Evolutionary conservation across 2,797 vertebrate genomes (phyloP), one percentile per base, ranked within the genome.

Genomic region (Pyrrhura leucotis): DNA sequence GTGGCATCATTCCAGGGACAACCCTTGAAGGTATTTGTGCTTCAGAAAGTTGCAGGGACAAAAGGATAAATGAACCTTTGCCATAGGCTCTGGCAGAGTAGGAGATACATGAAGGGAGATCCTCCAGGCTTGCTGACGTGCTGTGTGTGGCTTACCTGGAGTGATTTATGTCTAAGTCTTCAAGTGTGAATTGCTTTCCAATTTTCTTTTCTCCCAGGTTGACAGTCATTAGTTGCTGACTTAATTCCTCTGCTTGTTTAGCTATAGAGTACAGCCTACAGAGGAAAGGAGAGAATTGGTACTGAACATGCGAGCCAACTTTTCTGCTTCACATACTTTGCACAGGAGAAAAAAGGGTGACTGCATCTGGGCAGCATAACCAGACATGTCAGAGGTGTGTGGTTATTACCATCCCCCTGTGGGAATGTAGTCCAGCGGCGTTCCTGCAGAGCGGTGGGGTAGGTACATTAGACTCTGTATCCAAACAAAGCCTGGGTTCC

Each of bases 91-190:
- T 71, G 65, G 62, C 69, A 59, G 62, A 33, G n/a, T 56, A 33
- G 77, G 68, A 94, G 85, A 58, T 1, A 1, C 66, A 37, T 48
- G 80, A 72, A 81, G 66, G 77, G 54, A 91, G 69, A 63, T 76
- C 83, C 76, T 63, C 74, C 67, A 65, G 83, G 88, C 83, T 5
- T 84, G 66, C 82, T 91, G 76, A 72, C 79, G 31, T 18, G 19
- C 56, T 80, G 66, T 66, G 83, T 84, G 69, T 62, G 58, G 62
- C 44, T 93, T 94, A 95, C 85, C 83, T 94, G 80, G 66, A 67
- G 90, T 78, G 91, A 95, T 86, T 91, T 93, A 93, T 90, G 90
- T 85, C 50, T 90, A 33, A 76, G 31, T 94, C 88, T 59, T 88
- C 40, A 53, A 84, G 85, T 3, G 0, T 91, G 74, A 86, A 76